Evolutionary conservation across 2,888 invertebrate genomes (phyloP).

Genomic region (Macaria liturata): DNA sequence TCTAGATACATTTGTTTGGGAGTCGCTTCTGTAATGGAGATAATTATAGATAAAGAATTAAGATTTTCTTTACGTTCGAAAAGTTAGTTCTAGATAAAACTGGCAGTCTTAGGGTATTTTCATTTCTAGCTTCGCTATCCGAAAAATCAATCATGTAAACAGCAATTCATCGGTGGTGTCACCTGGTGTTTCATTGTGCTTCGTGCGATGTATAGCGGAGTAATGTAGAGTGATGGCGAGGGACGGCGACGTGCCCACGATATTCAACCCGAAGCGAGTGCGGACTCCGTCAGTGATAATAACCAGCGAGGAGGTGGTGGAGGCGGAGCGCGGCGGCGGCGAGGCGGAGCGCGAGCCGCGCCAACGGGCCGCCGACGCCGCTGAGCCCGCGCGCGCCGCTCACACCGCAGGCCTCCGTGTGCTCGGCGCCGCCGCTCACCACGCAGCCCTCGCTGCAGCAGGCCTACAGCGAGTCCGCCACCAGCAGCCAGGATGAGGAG

Average conservation of each 20-base stretch:
- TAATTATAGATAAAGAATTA: too few relatives aligned
- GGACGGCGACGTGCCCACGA: constrained; percentile 91
- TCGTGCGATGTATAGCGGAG: constrained; percentile 11
- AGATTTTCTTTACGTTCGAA: too few relatives aligned
- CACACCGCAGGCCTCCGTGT: constrained; percentile 75
- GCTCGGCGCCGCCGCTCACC: constrained; percentile 74
- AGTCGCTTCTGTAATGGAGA: too few relatives aligned
- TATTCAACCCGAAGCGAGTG: constrained; percentile 90
- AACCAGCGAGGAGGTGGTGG: constrained; percentile 84
- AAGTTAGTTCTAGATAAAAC: too few relatives aligned
- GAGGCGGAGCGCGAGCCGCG: constrained; percentile 65
- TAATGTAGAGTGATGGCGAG: constrained; percentile 80
- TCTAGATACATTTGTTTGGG: too few relatives aligned
- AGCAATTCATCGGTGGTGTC: too few relatives aligned
- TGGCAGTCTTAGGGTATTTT: too few relatives aligned
- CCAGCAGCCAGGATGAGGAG: constrained; percentile 86
- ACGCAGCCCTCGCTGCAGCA: constrained; percentile 78
- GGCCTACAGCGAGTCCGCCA: constrained; percentile 78
- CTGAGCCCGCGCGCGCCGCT: constrained; percentile 72
- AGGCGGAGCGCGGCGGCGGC: constrained; percentile 60
- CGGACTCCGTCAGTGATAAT: constrained; percentile 88
- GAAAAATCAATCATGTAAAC: constrained; percentile 19
- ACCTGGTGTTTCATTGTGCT: constrained; percentile 1
- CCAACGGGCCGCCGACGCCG: constrained; percentile 77
- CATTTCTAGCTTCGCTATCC: too few relatives aligned